Conservation (phyloP, 2,113 vertebrate genomes). For the Eurystomus gularis region DNA sequence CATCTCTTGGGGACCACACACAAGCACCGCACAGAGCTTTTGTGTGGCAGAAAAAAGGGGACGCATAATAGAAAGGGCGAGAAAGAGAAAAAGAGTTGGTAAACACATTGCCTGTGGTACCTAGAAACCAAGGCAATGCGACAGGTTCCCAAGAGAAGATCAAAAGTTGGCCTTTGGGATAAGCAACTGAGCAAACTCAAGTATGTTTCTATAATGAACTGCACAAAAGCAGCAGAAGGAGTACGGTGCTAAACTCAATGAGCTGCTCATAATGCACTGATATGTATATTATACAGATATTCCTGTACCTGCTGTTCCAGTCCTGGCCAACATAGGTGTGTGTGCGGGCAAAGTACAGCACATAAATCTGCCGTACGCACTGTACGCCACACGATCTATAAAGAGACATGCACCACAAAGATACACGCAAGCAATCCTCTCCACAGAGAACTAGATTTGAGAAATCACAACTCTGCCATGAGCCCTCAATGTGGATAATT, state of each 20-base stretch:
- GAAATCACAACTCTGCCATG: background rate
- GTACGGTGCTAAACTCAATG: background rate
- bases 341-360: background rate
- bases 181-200: slow-evolving; percentile 59
- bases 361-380: background rate
- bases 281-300: slow-evolving; percentile 51
- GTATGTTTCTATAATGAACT: slow-evolving; percentile 45
- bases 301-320: background rate
- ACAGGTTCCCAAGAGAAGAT: slow-evolving; percentile 72
- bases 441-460: background rate
- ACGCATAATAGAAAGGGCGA: slow-evolving; percentile 53
- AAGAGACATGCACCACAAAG: background rate
- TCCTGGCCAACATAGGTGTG: background rate
- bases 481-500: accelerated
- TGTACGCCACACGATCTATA: accelerated
- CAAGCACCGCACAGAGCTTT: slow-evolving; percentile 65
- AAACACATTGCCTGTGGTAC: slow-evolving; percentile 69
- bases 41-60: slow-evolving; percentile 57
- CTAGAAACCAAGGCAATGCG: slow-evolving; percentile 57
- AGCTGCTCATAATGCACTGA: slow-evolving; percentile 35
- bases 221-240: slow-evolving; percentile 36
- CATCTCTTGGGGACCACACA: slow-evolving; percentile 79
- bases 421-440: background rate
- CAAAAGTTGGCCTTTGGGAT: slow-evolving; percentile 67
- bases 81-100: slow-evolving; percentile 68